phyloP scores from a whole-genome alignment of 2,797 vertebrate species.

The Diplodus sargus region DNA sequence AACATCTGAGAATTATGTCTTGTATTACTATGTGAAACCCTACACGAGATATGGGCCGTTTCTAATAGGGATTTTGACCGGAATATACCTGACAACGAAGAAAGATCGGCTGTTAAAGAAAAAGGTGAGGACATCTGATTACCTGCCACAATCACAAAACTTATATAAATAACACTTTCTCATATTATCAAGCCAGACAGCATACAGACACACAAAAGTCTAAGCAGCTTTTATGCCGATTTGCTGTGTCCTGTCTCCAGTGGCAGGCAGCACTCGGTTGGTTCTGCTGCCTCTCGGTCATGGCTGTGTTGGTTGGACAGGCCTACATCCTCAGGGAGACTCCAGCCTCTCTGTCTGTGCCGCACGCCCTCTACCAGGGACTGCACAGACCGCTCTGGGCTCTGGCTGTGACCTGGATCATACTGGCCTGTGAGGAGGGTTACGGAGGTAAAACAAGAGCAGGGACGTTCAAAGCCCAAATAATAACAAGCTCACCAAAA shows the following conservation, averaged over 20 bases:
- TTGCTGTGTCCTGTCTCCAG: conserved; percentile 62
- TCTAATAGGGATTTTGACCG: conserved; percentile 86
- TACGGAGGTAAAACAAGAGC: conserved; percentile 82
- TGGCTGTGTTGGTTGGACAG: conserved; percentile 81
- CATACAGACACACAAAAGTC: not conserved
- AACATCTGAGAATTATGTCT: conserved; percentile 76
- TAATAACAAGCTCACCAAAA: no score
- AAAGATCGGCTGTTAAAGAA: conserved; percentile 80
- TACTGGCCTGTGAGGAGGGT: conserved; percentile 88
- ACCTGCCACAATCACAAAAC: not conserved
- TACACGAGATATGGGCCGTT: conserved; percentile 90
- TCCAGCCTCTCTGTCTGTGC: conserved; percentile 64
- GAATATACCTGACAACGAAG: conserved; percentile 83
- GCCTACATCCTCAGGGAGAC: conserved; percentile 83
- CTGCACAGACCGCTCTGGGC: conserved; percentile 89
- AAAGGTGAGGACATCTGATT: conserved; percentile 74
- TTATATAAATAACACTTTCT: not conserved
- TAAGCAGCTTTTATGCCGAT: not conserved
- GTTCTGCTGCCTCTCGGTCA: conserved; percentile 79
- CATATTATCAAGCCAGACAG: not conserved
- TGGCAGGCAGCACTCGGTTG: conserved; percentile 86
- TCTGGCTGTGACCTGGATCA: conserved; percentile 86
- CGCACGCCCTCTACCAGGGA: conserved; percentile 87
- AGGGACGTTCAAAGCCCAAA: not conserved
- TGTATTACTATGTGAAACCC: conserved; percentile 90